These are phyloP conservation scores for Branchinecta lindahli DNA, from an alignment of 1,140 invertebrate species.

Conservation along the genomic window DNA sequence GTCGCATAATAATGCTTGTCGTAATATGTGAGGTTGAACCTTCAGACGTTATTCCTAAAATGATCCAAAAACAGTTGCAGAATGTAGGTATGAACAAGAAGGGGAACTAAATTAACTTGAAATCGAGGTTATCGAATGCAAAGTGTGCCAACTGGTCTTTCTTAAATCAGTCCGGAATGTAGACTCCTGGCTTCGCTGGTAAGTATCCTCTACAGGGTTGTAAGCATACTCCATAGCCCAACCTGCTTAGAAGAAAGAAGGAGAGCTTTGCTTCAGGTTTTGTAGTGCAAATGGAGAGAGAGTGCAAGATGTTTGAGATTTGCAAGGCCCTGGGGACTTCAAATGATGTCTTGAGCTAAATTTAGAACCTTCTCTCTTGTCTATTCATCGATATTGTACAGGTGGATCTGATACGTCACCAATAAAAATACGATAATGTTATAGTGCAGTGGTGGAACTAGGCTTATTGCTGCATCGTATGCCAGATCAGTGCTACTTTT, in stretches of 20 bases:
- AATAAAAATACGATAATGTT: conserved; percentile 9
- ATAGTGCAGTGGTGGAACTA: conserved; percentile 5
- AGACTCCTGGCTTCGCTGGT: conserved; percentile 7
- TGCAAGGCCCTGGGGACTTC: not conserved
- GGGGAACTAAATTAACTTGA: not conserved
- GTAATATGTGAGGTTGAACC: too few species aligned
- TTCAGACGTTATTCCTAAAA: conserved; percentile 1
- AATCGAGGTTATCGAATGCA: conserved; percentile 8
- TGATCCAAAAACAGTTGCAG: not conserved
- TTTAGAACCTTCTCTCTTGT: conserved; percentile 5
- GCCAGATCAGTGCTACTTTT: conserved; percentile 8
- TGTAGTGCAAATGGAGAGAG: conserved; percentile 1
- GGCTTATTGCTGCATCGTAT: not conserved
- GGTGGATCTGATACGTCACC: conserved; percentile 4
- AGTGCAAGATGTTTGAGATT: conserved; percentile 1
- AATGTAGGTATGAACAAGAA: conserved; percentile 5
- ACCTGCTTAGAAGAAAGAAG: conserved; percentile 4
- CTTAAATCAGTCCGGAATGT: conserved; percentile 5
- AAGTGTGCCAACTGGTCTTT: conserved; percentile 5
- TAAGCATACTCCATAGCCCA: conserved; percentile 4
- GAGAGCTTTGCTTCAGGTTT: conserved; percentile 1
- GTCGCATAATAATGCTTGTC: too few species aligned
- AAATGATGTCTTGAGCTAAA: conserved; percentile 6
- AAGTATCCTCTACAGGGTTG: conserved; percentile 4
- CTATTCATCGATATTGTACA: conserved; percentile 5